Evolutionary conservation across 2,797 vertebrate species (phyloP), one percentile per base, ranked within the genome.

Genomic region (Tragopan temminckii): DNA sequence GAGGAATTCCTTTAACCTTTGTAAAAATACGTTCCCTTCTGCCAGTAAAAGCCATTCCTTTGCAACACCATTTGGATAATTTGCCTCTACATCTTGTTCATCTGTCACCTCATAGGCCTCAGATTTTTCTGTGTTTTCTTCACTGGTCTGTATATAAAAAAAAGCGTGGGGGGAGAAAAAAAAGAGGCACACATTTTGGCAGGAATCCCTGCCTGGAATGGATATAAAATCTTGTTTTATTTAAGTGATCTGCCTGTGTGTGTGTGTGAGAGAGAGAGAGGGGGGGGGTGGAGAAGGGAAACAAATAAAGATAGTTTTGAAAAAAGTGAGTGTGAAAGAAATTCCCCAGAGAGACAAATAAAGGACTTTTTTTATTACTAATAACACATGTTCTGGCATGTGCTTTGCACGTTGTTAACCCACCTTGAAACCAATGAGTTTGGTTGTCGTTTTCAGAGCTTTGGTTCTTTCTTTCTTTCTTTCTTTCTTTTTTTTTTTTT

Each of bases 151-250:
- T 94, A 85, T 96, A 83, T 89, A 92, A 85, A 84, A 89, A 93
- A 92, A 93, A 1, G 71, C 76, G 83, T 48, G 62, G 79, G 45
- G 62, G 42, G 16, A 80, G 64, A 71, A 85, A 77, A 88, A 74
- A 76, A 83, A 68, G 84, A 95, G 87, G 59, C 88, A 93, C 18
- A 81, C 66, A 85, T 89, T 95, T 94, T 95, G 94, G 90, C 93
- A 95, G 69, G 29, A 79, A 85, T 93, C 80, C 78, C 75, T 94
- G 70, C 46, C 83, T 94, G 93, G 94, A 97, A 96, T 95, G 86
- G 96, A 95, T 94, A 93, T 86, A 95, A 96, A 96, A 95, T 94
- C 82, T 87, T 95, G 80, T 93, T 94, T 96, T 94, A 87, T 94
- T 93, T 94, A 91, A 94, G 93, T 87, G 81, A 97, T 96, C 90